Conservation (phyloP, 92 coral and sea anemone genomes). For the Zoanthus solanderi region DNA sequence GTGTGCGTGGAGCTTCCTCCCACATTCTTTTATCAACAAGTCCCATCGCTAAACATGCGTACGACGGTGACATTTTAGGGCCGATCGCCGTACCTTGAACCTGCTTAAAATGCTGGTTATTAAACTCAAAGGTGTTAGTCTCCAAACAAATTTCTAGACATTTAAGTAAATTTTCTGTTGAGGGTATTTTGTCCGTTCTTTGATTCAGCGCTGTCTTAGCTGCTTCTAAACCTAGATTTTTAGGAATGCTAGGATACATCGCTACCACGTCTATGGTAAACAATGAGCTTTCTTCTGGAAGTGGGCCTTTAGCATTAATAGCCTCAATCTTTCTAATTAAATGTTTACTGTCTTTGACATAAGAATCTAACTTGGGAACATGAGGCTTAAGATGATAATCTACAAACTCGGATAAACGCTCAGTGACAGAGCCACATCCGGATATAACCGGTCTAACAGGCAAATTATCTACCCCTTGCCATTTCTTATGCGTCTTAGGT, state of each 20-base stretch:
- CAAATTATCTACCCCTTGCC: background rate
- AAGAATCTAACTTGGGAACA: background rate
- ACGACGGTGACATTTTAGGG: no score
- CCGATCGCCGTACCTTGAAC: background rate
- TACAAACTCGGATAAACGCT: background rate
- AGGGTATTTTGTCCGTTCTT: background rate
- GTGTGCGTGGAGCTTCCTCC: background rate
- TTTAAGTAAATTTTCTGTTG: background rate
- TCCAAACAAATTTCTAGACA: conserved; percentile 14
- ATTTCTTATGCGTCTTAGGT: background rate
- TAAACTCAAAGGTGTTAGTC: background rate
- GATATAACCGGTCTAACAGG: background rate
- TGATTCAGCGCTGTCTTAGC: background rate
- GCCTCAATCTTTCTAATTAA: background rate
- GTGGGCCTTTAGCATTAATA: background rate
- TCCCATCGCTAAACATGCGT: background rate
- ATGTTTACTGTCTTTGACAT: background rate
- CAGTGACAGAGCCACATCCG: background rate
- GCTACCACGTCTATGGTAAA: background rate
- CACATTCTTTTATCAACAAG: no score
- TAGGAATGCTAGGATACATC: background rate
- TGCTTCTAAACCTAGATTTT: background rate
- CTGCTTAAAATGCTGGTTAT: background rate
- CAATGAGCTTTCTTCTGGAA: background rate
- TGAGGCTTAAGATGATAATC: background rate